A percentile compares a stretch with the other conserved stretches of the same genome.
phyloP scores from a whole-genome alignment of 2,797 vertebrate species.

The Garrulus glandarius region DNA sequence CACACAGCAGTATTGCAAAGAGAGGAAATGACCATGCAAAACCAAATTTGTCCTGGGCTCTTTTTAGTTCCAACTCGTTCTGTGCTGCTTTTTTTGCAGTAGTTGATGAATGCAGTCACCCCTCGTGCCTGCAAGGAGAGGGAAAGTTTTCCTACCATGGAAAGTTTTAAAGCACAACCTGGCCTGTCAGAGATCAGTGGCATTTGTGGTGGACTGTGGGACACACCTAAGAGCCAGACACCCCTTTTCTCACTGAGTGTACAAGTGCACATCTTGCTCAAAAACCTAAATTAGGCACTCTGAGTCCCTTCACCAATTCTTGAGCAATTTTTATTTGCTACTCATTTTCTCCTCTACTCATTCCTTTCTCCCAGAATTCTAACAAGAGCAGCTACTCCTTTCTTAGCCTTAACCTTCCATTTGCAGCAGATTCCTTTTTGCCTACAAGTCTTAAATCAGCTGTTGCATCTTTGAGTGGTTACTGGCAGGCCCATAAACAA shows the following conservation, averaged over 20 bases:
- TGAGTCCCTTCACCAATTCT: neutral
- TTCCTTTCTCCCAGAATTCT: neutral
- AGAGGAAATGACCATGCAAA: neutral
- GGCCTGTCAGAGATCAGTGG: too few species aligned
- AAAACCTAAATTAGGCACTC: neutral
- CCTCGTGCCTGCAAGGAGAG: accelerated
- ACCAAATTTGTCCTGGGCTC: neutral
- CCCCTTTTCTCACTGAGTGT: accelerated
- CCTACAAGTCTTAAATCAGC: neutral
- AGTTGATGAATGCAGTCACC: neutral
- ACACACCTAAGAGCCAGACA: accelerated
- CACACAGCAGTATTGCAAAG: neutral
- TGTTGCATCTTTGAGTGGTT: neutral
- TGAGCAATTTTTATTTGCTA: neutral
- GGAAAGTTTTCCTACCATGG: neutral
- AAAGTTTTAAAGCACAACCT: accelerated
- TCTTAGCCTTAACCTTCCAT: neutral
- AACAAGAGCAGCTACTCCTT: neutral
- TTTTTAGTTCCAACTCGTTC: neutral
- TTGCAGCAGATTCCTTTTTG: neutral
- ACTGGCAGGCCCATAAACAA: neutral
- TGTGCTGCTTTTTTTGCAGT: neutral
- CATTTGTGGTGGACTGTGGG: neutral
- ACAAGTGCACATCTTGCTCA: neutral
- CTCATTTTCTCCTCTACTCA: neutral